Conservation (phyloP, 2,113 vertebrate species). For the Pantherophis guttatus region DNA sequence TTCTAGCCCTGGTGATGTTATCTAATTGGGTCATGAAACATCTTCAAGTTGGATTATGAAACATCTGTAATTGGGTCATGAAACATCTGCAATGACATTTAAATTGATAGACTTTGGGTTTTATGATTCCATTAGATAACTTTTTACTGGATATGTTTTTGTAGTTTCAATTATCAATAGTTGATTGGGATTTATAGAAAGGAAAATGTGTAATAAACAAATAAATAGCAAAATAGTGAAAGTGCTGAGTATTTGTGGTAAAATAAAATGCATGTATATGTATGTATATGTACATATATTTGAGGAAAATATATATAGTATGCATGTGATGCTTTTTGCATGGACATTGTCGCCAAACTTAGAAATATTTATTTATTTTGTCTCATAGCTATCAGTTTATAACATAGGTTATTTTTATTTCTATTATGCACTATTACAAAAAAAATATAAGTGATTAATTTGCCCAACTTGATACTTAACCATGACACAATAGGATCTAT, state of each 20-base stretch:
- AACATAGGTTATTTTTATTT: background rate
- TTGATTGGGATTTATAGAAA: background rate
- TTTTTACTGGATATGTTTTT: background rate
- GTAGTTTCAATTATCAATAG: background rate
- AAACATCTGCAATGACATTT: background rate
- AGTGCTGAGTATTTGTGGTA: background rate
- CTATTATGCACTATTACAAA: background rate
- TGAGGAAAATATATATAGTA: background rate
- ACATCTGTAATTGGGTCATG: background rate
- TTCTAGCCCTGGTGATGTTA: background rate
- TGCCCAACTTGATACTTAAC: background rate
- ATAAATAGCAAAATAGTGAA: background rate
- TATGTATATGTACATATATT: background rate
- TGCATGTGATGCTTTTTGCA: background rate
- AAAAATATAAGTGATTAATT: background rate
- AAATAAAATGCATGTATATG: background rate
- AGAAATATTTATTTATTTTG: background rate
- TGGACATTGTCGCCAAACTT: background rate
- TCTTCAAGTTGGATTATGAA: no score
- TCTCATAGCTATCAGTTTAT: background rate
- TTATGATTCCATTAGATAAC: background rate
- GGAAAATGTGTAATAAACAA: background rate
- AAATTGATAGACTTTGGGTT: background rate
- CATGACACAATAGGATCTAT: background rate
- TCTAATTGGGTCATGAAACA: background rate